Conservation (phyloP, 2,888 invertebrate genomes). For the Caenorhabditis plicata region DNA sequence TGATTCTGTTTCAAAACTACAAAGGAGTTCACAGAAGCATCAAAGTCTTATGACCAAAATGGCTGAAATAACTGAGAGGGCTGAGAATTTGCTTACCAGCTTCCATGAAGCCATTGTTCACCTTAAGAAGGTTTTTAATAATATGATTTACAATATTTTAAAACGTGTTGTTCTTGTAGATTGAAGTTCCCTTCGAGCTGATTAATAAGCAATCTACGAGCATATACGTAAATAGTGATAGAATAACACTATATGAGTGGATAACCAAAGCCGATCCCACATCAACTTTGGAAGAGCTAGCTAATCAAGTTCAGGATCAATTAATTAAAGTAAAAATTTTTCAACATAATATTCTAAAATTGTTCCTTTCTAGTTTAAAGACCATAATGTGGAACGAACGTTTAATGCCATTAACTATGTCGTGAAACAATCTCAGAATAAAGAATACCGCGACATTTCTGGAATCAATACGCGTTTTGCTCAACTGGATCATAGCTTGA, state of each 20-base stretch:
- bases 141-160: neutral
- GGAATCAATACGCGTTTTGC: constrained; percentile 58
- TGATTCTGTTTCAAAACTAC: constrained; percentile 37
- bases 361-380: constrained; percentile 19
- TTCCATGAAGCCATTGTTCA: constrained; percentile 54
- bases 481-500: constrained; percentile 46
- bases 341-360: neutral
- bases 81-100: constrained; percentile 37
- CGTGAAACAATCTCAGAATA: constrained; percentile 36
- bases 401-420: constrained; percentile 29
- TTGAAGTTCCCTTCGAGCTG: constrained; percentile 21
- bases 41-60: constrained; percentile 26
- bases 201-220: constrained; percentile 23
- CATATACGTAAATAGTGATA: constrained; percentile 8
- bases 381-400: constrained; percentile 16
- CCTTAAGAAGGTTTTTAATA: constrained; percentile 26
- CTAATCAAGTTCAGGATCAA: constrained; percentile 35
- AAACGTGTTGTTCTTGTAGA: neutral
- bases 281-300: constrained; percentile 34
- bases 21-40: constrained; percentile 31
- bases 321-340: constrained; percentile 16
- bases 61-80: constrained; percentile 20
- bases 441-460: constrained; percentile 52
- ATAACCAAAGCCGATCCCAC: constrained; percentile 50
- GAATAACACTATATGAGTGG: constrained; percentile 57